Evolutionary conservation across 2,113 vertebrate species (phyloP).

Genomic region (Zapus hudsonius): DNA sequence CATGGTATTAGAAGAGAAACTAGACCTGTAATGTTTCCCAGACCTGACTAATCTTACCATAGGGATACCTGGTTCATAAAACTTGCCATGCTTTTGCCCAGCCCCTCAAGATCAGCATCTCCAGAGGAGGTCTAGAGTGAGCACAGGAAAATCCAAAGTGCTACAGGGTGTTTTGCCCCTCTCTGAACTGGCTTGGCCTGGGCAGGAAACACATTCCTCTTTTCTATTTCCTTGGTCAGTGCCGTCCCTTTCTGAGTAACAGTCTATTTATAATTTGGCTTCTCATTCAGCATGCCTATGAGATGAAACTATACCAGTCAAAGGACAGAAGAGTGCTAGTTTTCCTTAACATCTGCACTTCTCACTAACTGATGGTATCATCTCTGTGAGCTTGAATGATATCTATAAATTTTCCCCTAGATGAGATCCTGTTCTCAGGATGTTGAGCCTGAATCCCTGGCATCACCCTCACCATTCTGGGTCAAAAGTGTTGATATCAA

Average conservation of each 20-base stretch:
- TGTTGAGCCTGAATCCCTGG: neutral
- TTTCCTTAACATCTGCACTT: slow-evolving; percentile 45
- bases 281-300: slow-evolving; percentile 6
- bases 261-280: slow-evolving; percentile 59
- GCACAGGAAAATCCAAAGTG: neutral
- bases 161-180: neutral
- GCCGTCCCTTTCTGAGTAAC: slow-evolving; percentile 26
- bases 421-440: neutral
- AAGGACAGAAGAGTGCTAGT: neutral
- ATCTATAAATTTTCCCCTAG: neutral
- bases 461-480: neutral
- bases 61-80: neutral
- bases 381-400: neutral
- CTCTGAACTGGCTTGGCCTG: neutral
- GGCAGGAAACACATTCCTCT: neutral
- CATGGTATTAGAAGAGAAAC: neutral
- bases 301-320: neutral
- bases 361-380: neutral
- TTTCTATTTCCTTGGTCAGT: slow-evolving; percentile 14
- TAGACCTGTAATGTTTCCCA: neutral
- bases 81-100: neutral
- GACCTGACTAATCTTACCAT: neutral
- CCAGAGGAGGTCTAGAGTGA: neutral
- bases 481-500: neutral
- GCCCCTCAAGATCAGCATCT: neutral